Base-by-base conservation (phyloP, 2,797 vertebrate genomes). In the Typhlichthys eigenmanni region DNA sequence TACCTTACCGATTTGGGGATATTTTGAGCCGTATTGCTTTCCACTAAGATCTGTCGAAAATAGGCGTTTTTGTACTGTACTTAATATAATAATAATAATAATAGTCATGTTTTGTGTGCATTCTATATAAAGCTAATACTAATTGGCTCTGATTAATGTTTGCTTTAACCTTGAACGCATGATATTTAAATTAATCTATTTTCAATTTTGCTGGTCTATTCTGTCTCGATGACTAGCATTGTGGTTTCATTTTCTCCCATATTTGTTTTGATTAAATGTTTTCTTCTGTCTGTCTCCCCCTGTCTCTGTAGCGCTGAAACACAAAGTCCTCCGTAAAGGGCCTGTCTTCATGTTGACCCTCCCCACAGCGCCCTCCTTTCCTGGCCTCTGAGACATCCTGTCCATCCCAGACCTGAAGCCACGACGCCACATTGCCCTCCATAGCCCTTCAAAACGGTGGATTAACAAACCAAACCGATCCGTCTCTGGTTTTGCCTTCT, bases 251-350 rank as follows among this genome's bases (percentile, higher is more conserved):
- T 47, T 46, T 71, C 13, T 76, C 65, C 78, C 47, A 47, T 47
- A 57, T 71, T 64, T 50, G 19, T 57, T 16, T 11, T 10, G 58
- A 53, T 63, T 88, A 81, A 89, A 86, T 56, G 12, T 85, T 55
- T 80, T 76, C 9, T 76, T 76, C 55, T 80, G 80, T 87, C 64
- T 92, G 81, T 91, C 78, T 83, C 82, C 76, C 71, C 82, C 64
- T 85, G 89, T 91, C 81, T 91, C 80, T 76, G 76, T 91, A 93
- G 92, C 91, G 91, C 85, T 93, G 91, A 80, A 87, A 61, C 72
- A 84, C 79, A 83, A 60, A 83, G 76, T 79, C 80, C 85, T 87
- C 78, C 89, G 81, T 91, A 83, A 87, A 89, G 89, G 90, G 90
- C 77, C 86, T 68, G 80, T 86, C 86, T 87, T 84, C 85, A 79